phyloP scores from a whole-genome alignment of 2,113 vertebrate genomes.

The Nesoenas mayeri region DNA sequence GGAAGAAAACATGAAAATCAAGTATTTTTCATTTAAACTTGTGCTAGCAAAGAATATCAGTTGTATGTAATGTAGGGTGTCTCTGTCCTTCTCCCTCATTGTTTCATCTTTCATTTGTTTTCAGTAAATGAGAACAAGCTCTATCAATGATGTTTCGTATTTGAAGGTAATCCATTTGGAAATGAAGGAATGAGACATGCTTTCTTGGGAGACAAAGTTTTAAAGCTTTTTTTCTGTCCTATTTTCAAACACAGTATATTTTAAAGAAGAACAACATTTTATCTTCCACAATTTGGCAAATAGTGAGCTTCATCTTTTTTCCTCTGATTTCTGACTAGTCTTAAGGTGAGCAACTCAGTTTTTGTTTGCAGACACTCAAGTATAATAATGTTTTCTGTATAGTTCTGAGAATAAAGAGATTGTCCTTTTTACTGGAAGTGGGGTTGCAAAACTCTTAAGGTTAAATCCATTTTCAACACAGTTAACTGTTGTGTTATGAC shows the following conservation, averaged over 20 bases:
- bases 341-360: background rate
- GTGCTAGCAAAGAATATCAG: background rate
- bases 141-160: conserved; percentile 21
- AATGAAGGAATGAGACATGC: background rate
- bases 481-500: background rate
- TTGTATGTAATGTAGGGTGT: background rate
- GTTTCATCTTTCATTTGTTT: conserved; percentile 37
- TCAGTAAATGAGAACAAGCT: conserved; percentile 40
- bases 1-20: background rate
- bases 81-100: background rate
- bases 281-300: background rate
- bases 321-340: background rate
- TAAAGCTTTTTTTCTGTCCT: background rate
- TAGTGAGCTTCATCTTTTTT: background rate
- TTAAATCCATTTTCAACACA: background rate
- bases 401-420: background rate
- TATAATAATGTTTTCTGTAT: background rate
- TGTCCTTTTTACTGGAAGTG: background rate
- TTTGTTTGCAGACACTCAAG: background rate
- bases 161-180: conserved; percentile 43
- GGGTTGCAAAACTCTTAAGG: background rate
- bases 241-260: background rate
- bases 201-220: conserved; percentile 15
- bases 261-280: background rate
- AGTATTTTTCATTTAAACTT: conserved; percentile 14